Conservation (phyloP, 2,797 vertebrate genomes). For the Enteromius viviparus region DNA sequence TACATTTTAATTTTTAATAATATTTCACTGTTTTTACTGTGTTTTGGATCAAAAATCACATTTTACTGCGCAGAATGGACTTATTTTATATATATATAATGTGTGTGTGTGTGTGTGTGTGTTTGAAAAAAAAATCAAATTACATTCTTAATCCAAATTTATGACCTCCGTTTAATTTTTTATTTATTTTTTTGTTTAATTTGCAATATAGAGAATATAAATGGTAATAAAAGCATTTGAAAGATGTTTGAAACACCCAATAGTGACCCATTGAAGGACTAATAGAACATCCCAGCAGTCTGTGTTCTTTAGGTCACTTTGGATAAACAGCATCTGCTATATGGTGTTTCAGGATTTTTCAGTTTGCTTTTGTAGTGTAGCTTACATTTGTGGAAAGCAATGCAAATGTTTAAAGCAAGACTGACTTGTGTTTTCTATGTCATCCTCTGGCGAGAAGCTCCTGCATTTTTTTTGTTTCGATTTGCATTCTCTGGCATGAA, state of each 20-base stretch:
- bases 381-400: constrained; percentile 9
- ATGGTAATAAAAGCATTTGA: not conserved
- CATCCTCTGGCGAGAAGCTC: not conserved
- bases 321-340: not conserved
- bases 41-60: no score
- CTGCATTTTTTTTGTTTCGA: constrained; percentile 37
- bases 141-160: no score
- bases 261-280: not conserved
- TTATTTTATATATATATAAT: no score
- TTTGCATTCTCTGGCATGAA: constrained; percentile 55
- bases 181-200: not conserved
- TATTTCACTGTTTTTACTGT: not conserved
- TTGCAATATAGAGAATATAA: not conserved
- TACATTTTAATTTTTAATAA: not conserved
- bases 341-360: not conserved
- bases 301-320: not conserved
- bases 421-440: constrained; percentile 6
- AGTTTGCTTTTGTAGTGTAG: not conserved
- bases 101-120: no score
- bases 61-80: not conserved
- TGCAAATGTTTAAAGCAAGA: constrained; percentile 5
- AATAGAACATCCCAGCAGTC: not conserved
- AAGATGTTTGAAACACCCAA: not conserved
- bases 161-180: no score
- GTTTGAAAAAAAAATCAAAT: no score